Conservation (phyloP, 2,113 vertebrate species). For the Myiozetetes cayanensis region DNA sequence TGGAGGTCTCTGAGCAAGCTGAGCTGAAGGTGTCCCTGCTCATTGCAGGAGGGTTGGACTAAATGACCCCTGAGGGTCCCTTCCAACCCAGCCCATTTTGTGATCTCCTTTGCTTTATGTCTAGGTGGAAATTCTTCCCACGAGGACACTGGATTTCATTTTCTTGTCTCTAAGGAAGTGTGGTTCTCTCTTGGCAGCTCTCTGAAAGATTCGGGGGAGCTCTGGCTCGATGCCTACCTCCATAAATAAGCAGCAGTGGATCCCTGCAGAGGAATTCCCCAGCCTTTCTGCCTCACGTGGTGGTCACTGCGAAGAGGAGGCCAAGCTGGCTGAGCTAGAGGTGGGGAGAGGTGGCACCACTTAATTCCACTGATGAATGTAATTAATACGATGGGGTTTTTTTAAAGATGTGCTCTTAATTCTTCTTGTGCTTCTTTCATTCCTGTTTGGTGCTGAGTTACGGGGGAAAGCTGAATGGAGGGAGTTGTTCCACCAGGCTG, state of each 20-base stretch:
- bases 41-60: not conserved
- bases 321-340: conserved; percentile 6
- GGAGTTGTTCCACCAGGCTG: not conserved
- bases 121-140: not conserved
- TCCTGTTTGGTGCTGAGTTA: conserved; percentile 11
- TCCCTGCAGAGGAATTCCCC: not conserved
- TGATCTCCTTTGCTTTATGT: not conserved
- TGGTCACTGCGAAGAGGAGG: conserved; percentile 18
- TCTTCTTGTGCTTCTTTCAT: conserved; percentile 37
- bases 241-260: conserved; percentile 69
- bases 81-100: not conserved
- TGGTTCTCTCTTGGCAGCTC: conserved; percentile 68
- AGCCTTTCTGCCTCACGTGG: not conserved
- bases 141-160: not conserved
- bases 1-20: not conserved
- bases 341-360: not conserved
- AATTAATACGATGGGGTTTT: not conserved
- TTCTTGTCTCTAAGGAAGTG: not conserved
- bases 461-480: not conserved
- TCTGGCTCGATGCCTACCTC: conserved; percentile 83
- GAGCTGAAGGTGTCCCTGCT: not conserved
- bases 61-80: not conserved
- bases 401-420: not conserved
- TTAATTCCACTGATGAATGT: conserved; percentile 23
- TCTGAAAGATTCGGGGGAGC: conserved; percentile 81